Evolutionary conservation across 1,140 invertebrate species (phyloP).

Genomic region (Drosophila ohnishii): DNA sequence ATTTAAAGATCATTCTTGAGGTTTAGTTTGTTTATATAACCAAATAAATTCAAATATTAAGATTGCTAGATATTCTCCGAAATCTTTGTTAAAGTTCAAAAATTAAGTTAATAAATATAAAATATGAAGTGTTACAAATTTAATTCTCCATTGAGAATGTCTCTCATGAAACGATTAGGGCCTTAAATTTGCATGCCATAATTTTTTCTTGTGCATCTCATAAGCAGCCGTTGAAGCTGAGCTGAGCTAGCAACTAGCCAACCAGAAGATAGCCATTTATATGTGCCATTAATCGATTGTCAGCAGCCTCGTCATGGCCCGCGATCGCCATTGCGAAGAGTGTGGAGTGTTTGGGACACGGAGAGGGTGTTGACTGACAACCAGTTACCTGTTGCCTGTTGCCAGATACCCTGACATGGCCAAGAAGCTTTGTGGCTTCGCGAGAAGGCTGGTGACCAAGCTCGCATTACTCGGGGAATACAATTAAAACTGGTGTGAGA

Average conservation of each 20-base stretch:
- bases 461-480: conserved; percentile 16
- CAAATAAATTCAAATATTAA: background rate
- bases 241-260: conserved; percentile 47
- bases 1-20: background rate
- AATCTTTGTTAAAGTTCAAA: background rate
- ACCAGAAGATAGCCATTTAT: conserved; percentile 80
- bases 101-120: background rate
- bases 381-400: conserved; percentile 52
- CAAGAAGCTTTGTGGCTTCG: conserved; percentile 5
- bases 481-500: background rate
- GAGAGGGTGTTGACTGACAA: conserved; percentile 50
- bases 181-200: background rate
- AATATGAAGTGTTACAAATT: background rate
- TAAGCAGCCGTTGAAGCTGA: conserved; percentile 10
- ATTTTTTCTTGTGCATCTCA: conserved; percentile 4
- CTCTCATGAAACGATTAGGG: background rate
- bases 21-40: background rate
- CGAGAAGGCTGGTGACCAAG: background rate
- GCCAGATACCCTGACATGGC: conserved; percentile 25
- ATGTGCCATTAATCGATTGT: conserved; percentile 80
- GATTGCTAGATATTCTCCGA: background rate
- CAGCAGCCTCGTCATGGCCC: conserved; percentile 71
- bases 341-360: conserved; percentile 14
- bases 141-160: background rate
- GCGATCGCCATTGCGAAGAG: conserved; percentile 44